Percentiles rank a stretch among this genome's conserved stretches.
Conservation (phyloP, 1,140 invertebrate species). For the Leptopilina clavipes region DNA sequence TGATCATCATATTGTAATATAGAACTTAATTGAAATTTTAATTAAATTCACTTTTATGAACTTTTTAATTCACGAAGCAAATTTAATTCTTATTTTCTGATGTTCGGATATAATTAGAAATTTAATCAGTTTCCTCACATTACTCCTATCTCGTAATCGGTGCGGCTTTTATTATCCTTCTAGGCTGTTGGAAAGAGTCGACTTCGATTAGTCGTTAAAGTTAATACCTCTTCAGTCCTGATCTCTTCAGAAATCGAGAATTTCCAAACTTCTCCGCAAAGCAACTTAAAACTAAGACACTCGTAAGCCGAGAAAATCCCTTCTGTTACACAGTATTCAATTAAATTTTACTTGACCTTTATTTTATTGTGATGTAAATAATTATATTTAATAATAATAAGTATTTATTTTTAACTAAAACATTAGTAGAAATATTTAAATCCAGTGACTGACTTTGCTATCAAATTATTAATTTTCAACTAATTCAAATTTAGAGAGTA, state of each 20-base stretch:
- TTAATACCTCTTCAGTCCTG: slow-evolving; percentile 33
- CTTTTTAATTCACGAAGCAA: neutral
- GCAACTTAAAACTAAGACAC: slow-evolving; percentile 1
- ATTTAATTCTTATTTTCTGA: neutral
- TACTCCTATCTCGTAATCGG: neutral
- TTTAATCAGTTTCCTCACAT: slow-evolving; percentile 16
- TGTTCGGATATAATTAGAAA: slow-evolving; percentile 9
- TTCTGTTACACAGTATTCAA: neutral
- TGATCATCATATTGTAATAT: neutral
- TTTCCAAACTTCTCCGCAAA: slow-evolving; percentile 33
- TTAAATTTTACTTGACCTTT: neutral
- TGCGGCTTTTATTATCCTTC: slow-evolving; percentile 36
- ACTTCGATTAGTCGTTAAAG: slow-evolving; percentile 38
- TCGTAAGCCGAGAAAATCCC: neutral
- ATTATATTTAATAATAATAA: no score
- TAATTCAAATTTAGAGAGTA: no score
- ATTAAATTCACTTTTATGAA: neutral
- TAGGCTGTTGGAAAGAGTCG: neutral
- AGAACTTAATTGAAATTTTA: neutral
- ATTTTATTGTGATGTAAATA: slow-evolving; percentile 7
- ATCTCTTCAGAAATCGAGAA: slow-evolving; percentile 36
- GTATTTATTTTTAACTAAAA: no score
- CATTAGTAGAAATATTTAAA: no score
- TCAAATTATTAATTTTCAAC: no score
- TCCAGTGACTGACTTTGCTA: no score